phyloP scores from a whole-genome alignment of 2,888 invertebrate genomes.

The Xestia xanthographa region DNA sequence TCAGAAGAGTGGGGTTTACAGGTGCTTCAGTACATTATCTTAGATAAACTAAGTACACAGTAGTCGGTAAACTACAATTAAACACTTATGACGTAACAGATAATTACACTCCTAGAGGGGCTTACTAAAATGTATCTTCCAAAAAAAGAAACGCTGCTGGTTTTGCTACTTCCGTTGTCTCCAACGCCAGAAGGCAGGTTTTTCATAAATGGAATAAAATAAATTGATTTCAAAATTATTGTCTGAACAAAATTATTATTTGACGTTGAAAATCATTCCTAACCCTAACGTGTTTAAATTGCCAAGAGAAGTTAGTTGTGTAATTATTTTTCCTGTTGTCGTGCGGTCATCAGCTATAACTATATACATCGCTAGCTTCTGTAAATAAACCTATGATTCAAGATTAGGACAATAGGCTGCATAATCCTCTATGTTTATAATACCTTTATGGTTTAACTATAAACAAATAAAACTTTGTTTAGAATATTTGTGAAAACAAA shows the following conservation, averaged over 20 bases:
- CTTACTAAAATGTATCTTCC: not conserved
- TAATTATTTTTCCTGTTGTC: not conserved
- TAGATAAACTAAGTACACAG: slow-evolving; percentile 18
- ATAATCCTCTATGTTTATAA: not conserved
- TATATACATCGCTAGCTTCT: not conserved
- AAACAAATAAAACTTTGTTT: slow-evolving; percentile 37
- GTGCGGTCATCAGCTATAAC: not conserved
- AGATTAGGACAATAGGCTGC: slow-evolving; percentile 16
- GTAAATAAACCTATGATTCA: slow-evolving; percentile 10
- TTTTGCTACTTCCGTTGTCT: not conserved
- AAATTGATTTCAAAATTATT: not conserved
- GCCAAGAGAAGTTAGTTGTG: not conserved
- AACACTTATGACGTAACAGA: slow-evolving; percentile 13
- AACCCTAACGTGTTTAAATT: not conserved
- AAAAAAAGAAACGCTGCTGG: not conserved
- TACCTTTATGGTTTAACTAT: not conserved
- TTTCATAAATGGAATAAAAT: not conserved
- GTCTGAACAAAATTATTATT: not conserved
- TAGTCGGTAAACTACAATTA: not conserved
- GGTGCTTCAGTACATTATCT: slow-evolving; percentile 52
- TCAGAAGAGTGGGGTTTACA: slow-evolving; percentile 25
- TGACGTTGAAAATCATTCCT: not conserved
- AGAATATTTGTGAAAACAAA: not conserved
- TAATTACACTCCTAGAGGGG: not conserved
- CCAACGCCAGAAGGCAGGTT: not conserved